A percentile compares a stretch with the other conserved stretches of the same genome.
Conservation (phyloP, 2,113 vertebrate species). For the Poecilia latipinna region DNA sequence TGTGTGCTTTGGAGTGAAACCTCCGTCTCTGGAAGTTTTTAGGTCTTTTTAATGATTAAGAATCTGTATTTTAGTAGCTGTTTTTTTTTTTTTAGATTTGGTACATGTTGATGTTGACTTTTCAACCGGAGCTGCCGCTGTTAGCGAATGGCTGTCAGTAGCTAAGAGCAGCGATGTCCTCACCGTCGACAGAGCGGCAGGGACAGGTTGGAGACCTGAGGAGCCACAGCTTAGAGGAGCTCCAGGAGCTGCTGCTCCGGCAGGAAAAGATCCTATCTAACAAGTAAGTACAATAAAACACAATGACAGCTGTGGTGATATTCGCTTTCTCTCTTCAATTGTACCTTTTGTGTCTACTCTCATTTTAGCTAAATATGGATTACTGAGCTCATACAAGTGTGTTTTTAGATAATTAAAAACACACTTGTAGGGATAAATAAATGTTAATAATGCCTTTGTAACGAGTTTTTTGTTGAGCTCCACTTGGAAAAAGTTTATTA, state of each 20-base stretch:
- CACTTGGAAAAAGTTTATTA: too few species aligned
- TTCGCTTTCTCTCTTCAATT: background rate
- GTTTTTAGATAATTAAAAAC: too few species aligned
- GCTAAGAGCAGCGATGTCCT: conserved; percentile 68
- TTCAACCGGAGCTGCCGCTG: background rate
- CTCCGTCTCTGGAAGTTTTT: background rate
- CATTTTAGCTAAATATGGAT: background rate
- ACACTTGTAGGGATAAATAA: too few species aligned
- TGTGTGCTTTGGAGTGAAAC: conserved; percentile 4
- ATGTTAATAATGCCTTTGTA: too few species aligned
- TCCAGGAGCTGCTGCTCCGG: conserved; percentile 85
- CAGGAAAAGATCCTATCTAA: conserved; percentile 88
- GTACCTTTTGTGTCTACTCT: background rate
- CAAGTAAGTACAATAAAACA: conserved; percentile 75
- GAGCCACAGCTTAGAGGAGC: conserved; percentile 81
- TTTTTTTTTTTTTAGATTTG: background rate
- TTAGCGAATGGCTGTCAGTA: conserved; percentile 26
- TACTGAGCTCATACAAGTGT: background rate
- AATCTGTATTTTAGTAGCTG: rapidly evolving
- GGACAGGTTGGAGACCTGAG: conserved; percentile 75
- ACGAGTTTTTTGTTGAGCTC: too few species aligned
- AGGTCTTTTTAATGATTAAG: too few species aligned
- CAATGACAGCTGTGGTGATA: background rate
- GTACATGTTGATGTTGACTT: background rate
- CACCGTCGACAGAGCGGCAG: conserved; percentile 71